phyloP scores from a whole-genome alignment of 1,140 invertebrate species.

The Tribolium madens region DNA sequence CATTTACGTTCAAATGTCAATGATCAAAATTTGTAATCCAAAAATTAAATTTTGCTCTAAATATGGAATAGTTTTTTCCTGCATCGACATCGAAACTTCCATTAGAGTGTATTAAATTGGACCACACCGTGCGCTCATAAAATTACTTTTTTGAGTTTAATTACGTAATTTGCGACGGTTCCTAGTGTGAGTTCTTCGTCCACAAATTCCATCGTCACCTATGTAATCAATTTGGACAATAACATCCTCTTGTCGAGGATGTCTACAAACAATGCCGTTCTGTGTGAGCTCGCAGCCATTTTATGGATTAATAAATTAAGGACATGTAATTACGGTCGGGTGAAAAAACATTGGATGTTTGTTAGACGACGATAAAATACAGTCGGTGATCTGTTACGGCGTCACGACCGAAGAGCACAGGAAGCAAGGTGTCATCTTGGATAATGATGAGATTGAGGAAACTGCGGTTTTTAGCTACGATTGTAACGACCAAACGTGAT shows the following conservation, averaged over 20 bases:
- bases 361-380: slow-evolving; percentile 23
- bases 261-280: slow-evolving; percentile 20
- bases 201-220: slow-evolving; percentile 34
- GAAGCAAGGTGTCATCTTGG: slow-evolving; percentile 47
- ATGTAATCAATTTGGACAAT: slow-evolving; percentile 36
- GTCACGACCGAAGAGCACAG: slow-evolving; percentile 40
- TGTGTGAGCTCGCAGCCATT: neutral
- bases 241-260: slow-evolving; percentile 22
- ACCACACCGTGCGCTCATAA: slow-evolving; percentile 21
- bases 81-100: no score
- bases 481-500: slow-evolving; percentile 9
- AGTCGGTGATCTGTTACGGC: slow-evolving; percentile 41
- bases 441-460: slow-evolving; percentile 46
- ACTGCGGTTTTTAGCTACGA: slow-evolving; percentile 43
- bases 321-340: slow-evolving; percentile 25
- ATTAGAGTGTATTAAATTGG: slow-evolving; percentile 29
- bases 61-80: no score
- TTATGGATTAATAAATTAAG: slow-evolving; percentile 31
- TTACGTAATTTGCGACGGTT: slow-evolving; percentile 34
- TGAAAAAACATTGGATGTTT: slow-evolving; percentile 29
- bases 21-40: no score
- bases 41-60: no score
- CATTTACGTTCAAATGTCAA: no score
- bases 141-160: slow-evolving; percentile 32
- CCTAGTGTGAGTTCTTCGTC: slow-evolving; percentile 10